phyloP scores from a whole-genome alignment of 2,888 invertebrate species.

The Scaptomyza cyrtandrae region DNA sequence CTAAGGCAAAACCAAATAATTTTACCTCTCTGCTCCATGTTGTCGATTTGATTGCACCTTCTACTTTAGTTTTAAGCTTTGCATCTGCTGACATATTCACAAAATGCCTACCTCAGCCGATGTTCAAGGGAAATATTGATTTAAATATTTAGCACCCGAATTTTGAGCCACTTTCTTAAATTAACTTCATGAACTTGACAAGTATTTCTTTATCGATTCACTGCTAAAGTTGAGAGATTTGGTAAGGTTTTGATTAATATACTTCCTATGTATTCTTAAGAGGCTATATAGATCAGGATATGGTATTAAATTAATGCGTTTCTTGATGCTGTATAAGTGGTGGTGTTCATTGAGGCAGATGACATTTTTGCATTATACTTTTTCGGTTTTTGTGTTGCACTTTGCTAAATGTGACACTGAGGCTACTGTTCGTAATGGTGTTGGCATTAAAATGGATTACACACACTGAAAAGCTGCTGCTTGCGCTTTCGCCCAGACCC shows the following conservation, averaged over 20 bases:
- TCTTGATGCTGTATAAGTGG: conserved; percentile 1
- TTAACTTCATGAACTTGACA: too few relatives aligned
- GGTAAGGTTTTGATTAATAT: not conserved
- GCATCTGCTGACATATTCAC: too few relatives aligned
- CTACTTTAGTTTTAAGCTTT: too few relatives aligned
- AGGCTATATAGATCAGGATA: too few relatives aligned
- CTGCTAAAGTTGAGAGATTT: not conserved
- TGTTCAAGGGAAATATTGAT: too few relatives aligned
- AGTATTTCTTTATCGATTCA: not conserved
- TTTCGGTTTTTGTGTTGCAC: conserved; percentile 28
- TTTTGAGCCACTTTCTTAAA: too few relatives aligned
- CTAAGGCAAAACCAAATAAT: too few relatives aligned
- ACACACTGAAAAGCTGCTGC: conserved; percentile 72
- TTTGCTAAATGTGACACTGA: conserved; percentile 80
- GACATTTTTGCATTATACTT: conserved; percentile 37
- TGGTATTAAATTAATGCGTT: not conserved
- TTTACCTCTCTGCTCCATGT: too few relatives aligned
- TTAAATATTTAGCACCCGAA: too few relatives aligned
- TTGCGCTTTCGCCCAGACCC: conserved; percentile 68
- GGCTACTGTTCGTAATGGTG: conserved; percentile 80
- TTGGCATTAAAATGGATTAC: conserved; percentile 80
- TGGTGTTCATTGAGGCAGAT: conserved; percentile 57
- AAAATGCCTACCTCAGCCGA: too few relatives aligned
- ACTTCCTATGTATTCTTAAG: not conserved
- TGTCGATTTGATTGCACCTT: too few relatives aligned